Evolutionary conservation across 64 coral and sea anemone genomes (phyloP).

Genomic region (Astreopora myriophthalma): DNA sequence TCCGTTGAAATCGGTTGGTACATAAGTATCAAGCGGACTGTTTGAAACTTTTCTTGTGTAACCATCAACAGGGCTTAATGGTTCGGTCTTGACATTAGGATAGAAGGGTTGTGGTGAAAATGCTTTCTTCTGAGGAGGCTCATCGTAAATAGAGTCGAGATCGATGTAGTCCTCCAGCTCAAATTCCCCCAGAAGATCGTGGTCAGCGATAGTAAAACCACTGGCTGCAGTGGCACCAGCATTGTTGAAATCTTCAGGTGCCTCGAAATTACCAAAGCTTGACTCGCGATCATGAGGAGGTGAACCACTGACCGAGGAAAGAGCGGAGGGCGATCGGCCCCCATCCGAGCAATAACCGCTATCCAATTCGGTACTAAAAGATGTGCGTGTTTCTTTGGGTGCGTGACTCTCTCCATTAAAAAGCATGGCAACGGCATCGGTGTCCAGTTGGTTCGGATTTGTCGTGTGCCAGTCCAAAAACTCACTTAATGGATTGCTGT

Average conservation of each 20-base stretch:
- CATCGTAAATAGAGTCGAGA: slow-evolving; percentile 16
- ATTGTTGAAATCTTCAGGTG: slow-evolving; percentile 50
- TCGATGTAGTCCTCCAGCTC: slow-evolving; percentile 74
- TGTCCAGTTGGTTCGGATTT: slow-evolving; percentile 26
- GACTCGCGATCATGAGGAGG: slow-evolving; percentile 34
- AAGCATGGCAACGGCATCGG: slow-evolving; percentile 51
- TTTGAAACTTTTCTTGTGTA: slow-evolving; percentile 1
- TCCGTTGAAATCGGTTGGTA: slow-evolving; percentile 29
- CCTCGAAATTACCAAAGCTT: not conserved
- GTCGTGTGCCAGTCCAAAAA: slow-evolving; percentile 59
- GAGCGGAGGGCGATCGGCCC: slow-evolving; percentile 46
- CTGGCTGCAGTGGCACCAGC: slow-evolving; percentile 57
- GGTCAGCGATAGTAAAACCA: slow-evolving; percentile 52
- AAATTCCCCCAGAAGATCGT: slow-evolving; percentile 62
- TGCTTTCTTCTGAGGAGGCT: slow-evolving; percentile 21
- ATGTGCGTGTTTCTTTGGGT: not conserved
- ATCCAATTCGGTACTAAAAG: slow-evolving; percentile 60
- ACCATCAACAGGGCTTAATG: not conserved
- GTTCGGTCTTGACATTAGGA: slow-evolving; percentile 22
- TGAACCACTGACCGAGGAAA: slow-evolving; percentile 41
- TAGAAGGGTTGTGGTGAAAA: not conserved
- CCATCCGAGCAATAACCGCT: slow-evolving; percentile 92
- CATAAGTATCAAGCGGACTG: slow-evolving; percentile 33
- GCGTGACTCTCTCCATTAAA: slow-evolving; percentile 42
- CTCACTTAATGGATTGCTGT: slow-evolving; percentile 35